A percentile compares a stretch with the other conserved stretches of the same genome.
Evolutionary conservation across 2,113 vertebrate species (phyloP).

Genomic region (Balaenoptera acutorostrata): DNA sequence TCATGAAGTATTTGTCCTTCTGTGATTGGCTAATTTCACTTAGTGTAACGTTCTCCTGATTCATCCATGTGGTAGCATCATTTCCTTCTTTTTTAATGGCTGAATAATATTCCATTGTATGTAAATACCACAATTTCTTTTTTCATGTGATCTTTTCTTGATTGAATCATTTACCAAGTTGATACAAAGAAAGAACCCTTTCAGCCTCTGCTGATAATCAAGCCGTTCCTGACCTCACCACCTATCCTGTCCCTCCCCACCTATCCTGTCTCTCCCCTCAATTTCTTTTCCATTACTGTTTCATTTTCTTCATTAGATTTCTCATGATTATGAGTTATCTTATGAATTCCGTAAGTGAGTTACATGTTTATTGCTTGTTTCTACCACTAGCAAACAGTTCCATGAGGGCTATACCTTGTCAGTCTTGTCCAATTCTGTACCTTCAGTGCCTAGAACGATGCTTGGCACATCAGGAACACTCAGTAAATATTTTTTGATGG

Average conservation of each 20-base stretch:
- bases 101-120: neutral
- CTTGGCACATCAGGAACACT: neutral
- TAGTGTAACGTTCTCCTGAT: neutral
- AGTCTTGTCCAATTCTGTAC: neutral
- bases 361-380: neutral
- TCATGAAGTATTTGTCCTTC: neutral
- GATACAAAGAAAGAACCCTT: neutral
- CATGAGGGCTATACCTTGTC: neutral
- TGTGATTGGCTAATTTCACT: neutral
- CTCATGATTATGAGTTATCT: neutral
- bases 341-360: neutral
- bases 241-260: neutral
- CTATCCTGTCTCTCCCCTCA: neutral
- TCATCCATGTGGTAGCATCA: neutral
- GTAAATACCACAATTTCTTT: neutral
- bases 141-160: slow-evolving; percentile 4
- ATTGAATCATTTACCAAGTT: neutral
- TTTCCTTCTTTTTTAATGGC: neutral
- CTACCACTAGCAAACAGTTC: neutral
- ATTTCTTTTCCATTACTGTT: neutral
- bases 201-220: neutral
- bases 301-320: neutral
- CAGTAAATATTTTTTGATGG: neutral
- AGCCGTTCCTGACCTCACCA: neutral
- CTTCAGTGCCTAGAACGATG: neutral